phyloP scores from a whole-genome alignment of 1,140 invertebrate species.

The Amphibalanus amphitrite region DNA sequence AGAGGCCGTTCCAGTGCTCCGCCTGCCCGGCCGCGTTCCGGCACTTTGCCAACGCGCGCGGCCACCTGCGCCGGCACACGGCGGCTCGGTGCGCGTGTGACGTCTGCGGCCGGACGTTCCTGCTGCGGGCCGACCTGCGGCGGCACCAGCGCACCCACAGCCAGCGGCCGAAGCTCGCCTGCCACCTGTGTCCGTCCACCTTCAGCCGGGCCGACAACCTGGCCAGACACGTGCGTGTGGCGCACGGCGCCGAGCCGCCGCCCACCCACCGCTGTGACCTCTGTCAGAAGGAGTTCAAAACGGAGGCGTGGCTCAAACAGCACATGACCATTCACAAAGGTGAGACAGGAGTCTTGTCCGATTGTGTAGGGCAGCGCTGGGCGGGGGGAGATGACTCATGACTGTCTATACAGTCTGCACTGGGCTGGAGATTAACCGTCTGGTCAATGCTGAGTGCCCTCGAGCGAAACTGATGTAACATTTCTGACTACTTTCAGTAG shows the following conservation, averaged over 20 bases:
- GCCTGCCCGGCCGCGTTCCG: slow-evolving; percentile 22
- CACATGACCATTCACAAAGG: neutral
- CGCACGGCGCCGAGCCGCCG: neutral
- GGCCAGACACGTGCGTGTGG: neutral
- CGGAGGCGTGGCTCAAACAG: neutral
- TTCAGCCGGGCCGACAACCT: neutral
- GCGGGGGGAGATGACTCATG: too few species aligned
- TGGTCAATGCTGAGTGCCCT: too few species aligned
- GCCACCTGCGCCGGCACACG: slow-evolving; percentile 17
- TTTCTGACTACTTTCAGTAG: too few species aligned
- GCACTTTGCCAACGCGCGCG: slow-evolving; percentile 19
- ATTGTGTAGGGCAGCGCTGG: too few species aligned
- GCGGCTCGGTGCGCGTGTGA: neutral
- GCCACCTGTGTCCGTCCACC: neutral
- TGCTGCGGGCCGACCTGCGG: neutral
- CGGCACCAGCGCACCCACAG: neutral
- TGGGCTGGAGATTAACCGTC: too few species aligned
- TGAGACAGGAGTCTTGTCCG: too few species aligned
- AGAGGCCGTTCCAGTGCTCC: slow-evolving; percentile 34
- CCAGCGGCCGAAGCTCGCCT: neutral
- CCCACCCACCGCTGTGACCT: neutral
- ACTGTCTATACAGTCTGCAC: too few species aligned
- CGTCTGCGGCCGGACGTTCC: neutral
- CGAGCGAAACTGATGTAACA: too few species aligned
- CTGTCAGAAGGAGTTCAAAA: neutral